phyloP scores from a whole-genome alignment of 2,888 invertebrate species.

The Drosophila kuntzei region DNA sequence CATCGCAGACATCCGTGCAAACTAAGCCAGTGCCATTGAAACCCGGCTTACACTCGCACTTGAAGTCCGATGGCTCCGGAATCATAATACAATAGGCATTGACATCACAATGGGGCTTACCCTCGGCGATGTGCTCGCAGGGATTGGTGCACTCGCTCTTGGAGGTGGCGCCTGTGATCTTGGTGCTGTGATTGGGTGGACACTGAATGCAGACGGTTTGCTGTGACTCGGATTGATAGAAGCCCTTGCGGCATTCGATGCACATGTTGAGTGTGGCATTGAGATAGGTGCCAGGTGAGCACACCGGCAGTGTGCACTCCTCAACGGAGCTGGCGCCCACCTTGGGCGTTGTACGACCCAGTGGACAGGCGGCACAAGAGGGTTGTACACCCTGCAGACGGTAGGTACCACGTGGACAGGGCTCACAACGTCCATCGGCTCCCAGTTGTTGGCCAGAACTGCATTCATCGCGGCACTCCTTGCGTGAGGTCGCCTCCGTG shows the following conservation, averaged over 20 bases:
- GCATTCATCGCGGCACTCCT: slow-evolving; percentile 96
- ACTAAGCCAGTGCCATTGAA: slow-evolving; percentile 94
- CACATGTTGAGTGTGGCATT: slow-evolving; percentile 95
- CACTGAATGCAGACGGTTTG: slow-evolving; percentile 95
- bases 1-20: slow-evolving; percentile 93
- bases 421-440: slow-evolving; percentile 95
- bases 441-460: slow-evolving; percentile 92
- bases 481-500: slow-evolving; percentile 93
- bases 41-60: slow-evolving; percentile 96
- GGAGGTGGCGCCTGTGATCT: slow-evolving; percentile 91
- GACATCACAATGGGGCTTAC: slow-evolving; percentile 93
- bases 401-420: slow-evolving; percentile 95
- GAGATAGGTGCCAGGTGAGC: slow-evolving; percentile 93
- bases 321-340: slow-evolving; percentile 93
- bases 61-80: slow-evolving; percentile 93
- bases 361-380: slow-evolving; percentile 94
- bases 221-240: slow-evolving; percentile 95
- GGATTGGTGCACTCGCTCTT: slow-evolving; percentile 95
- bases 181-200: slow-evolving; percentile 96
- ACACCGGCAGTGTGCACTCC: slow-evolving; percentile 96
- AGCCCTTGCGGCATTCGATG: slow-evolving; percentile 94
- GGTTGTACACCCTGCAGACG: slow-evolving; percentile 95
- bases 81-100: slow-evolving; percentile 95
- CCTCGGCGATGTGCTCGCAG: slow-evolving; percentile 91
- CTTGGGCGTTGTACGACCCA: slow-evolving; percentile 95